Evolutionary conservation across 2,888 invertebrate species (phyloP).

Genomic region (Hedychridium roseum): DNA sequence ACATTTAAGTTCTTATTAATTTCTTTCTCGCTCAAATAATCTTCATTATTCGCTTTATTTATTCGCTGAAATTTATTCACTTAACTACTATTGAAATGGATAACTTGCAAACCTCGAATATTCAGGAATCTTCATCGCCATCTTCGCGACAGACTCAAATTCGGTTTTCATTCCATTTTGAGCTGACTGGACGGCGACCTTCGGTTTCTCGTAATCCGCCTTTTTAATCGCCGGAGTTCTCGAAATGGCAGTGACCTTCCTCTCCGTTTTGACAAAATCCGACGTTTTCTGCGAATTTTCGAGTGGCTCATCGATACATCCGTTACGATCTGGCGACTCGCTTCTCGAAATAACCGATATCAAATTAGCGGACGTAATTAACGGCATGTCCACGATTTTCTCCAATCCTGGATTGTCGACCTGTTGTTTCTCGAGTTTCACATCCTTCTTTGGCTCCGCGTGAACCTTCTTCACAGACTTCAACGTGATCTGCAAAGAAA

Average conservation of each 20-base stretch:
- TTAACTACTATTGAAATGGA: too few relatives aligned
- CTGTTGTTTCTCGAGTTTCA: constrained; percentile 26
- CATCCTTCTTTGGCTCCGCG: constrained; percentile 29
- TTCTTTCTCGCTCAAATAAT: too few relatives aligned
- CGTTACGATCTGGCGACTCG: constrained; percentile 22
- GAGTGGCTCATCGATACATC: constrained; percentile 6
- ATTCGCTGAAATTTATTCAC: too few relatives aligned
- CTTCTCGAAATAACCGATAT: constrained; percentile 29
- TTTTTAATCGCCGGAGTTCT: constrained; percentile 51
- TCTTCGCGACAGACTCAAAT: constrained; percentile 13
- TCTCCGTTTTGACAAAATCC: constrained; percentile 30
- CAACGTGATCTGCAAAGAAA: constrained; percentile 11
- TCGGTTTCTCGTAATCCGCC: constrained; percentile 49
- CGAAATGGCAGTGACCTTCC: constrained; percentile 37
- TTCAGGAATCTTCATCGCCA: constrained; percentile 15
- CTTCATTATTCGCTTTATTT: too few relatives aligned
- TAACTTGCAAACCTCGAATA: too few relatives aligned
- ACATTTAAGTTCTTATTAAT: too few relatives aligned
- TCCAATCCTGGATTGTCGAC: constrained; percentile 33
- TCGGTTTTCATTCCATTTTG: too few relatives aligned
- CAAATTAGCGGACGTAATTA: constrained; percentile 53
- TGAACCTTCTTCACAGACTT: constrained; percentile 28
- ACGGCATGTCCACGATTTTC: constrained; percentile 59
- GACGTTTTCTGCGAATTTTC: constrained; percentile 8
- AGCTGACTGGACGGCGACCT: constrained; percentile 25